Evolutionary conservation across 2,113 vertebrate genomes (phyloP).

Genomic region (Odocoileus hemionus): DNA sequence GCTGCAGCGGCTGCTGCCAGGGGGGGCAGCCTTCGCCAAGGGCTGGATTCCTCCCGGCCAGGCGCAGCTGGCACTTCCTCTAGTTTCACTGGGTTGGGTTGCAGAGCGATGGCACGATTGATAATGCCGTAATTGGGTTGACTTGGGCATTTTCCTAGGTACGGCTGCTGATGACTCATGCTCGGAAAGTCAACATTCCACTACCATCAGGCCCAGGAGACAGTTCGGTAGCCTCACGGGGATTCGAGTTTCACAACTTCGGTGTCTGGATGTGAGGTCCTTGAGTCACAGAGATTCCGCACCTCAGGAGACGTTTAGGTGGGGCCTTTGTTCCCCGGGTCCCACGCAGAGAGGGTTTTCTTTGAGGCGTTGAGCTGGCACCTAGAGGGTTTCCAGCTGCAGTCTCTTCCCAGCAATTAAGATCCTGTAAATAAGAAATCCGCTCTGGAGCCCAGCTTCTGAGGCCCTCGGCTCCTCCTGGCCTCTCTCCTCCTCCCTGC

Average conservation of each 20-base stretch:
- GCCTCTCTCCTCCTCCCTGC: not conserved
- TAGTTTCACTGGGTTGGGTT: conserved; percentile 55
- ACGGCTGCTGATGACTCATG: conserved; percentile 11
- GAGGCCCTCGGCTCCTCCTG: not conserved
- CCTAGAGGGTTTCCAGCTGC: not conserved
- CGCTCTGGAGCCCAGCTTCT: fast-evolving
- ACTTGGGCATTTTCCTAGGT: conserved; percentile 51
- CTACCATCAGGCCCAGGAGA: not conserved
- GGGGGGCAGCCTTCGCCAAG: not conserved
- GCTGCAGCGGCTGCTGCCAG: not conserved
- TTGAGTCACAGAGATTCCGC: not conserved
- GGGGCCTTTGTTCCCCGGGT: conserved; percentile 31
- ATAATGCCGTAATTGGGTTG: conserved; percentile 44
- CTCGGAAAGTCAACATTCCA: not conserved
- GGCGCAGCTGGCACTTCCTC: conserved; percentile 43
- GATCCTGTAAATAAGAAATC: not conserved
- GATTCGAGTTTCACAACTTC: conserved; percentile 9
- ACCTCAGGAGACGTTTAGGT: not conserved
- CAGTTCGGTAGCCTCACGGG: not conserved
- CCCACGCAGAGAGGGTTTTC: not conserved
- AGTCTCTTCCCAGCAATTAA: not conserved
- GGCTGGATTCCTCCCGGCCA: not conserved
- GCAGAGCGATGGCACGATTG: conserved; percentile 20
- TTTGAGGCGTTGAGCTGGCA: not conserved
- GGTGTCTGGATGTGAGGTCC: conserved; percentile 28